phyloP scores from a whole-genome alignment of 2,797 vertebrate genomes.

The Lates japonicus region DNA sequence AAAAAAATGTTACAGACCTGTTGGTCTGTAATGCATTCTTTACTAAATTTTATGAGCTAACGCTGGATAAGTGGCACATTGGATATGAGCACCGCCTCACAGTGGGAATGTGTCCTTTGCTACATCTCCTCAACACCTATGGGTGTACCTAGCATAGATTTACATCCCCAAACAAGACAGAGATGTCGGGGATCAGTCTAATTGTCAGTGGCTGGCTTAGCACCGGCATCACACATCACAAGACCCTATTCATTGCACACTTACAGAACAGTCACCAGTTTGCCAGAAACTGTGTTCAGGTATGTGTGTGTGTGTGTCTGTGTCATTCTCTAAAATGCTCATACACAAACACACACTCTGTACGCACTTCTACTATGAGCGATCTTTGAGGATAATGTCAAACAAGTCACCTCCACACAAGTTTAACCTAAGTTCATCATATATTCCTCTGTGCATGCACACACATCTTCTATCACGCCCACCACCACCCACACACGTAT shows the following conservation, averaged over 20 bases:
- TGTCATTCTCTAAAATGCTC: slow-evolving; percentile 35
- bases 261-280: slow-evolving; percentile 76
- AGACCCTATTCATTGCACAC: slow-evolving; percentile 80
- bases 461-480: slow-evolving; percentile 16
- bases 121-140: slow-evolving; percentile 24
- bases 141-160: slow-evolving; percentile 49
- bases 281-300: slow-evolving; percentile 33
- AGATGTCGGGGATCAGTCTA: slow-evolving; percentile 70
- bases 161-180: slow-evolving; percentile 72
- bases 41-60: neutral
- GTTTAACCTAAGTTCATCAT: slow-evolving; percentile 69
- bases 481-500: slow-evolving; percentile 17
- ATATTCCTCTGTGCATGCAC: slow-evolving; percentile 10
- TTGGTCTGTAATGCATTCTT: neutral
- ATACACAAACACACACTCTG: slow-evolving; percentile 48
- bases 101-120: slow-evolving; percentile 21
- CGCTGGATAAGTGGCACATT: neutral
- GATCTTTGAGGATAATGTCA: slow-evolving; percentile 62
- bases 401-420: slow-evolving; percentile 49
- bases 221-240: slow-evolving; percentile 74
- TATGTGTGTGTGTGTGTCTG: slow-evolving; percentile 4
- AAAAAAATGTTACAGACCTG: neutral
- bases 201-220: slow-evolving; percentile 80
- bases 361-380: slow-evolving; percentile 31
- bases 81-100: neutral